A percentile compares a stretch with the other conserved stretches of the same genome.
Evolutionary conservation across 2,888 invertebrate genomes (phyloP).

Genomic region (Metacarcinus magister): DNA sequence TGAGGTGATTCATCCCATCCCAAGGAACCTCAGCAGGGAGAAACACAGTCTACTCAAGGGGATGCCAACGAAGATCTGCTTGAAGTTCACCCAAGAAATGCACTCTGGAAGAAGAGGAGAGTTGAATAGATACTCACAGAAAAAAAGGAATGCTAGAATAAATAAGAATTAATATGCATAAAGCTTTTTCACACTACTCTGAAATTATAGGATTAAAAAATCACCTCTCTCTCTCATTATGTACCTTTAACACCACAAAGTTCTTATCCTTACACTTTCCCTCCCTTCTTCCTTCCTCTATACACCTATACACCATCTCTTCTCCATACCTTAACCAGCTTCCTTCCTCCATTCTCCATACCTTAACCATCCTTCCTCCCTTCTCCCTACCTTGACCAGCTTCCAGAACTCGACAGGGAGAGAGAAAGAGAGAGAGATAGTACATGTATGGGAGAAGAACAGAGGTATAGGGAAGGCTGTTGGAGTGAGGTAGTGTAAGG

Average conservation of each 20-base stretch:
- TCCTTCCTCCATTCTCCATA: neutral
- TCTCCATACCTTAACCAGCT: neutral
- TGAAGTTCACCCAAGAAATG: constrained; percentile 89
- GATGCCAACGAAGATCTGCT: constrained; percentile 90
- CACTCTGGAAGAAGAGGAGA: constrained; percentile 85
- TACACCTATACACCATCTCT: neutral
- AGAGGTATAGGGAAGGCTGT: too few species aligned
- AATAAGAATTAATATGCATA: too few species aligned
- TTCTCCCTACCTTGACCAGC: constrained; percentile 86
- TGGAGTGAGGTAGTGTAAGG: too few species aligned
- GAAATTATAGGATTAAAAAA: too few species aligned
- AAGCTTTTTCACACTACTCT: too few species aligned
- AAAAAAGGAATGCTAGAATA: too few species aligned
- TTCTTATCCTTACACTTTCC: neutral
- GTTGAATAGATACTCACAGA: neutral
- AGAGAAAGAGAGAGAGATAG: too few species aligned
- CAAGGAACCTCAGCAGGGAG: constrained; percentile 88
- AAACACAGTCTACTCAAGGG: constrained; percentile 88
- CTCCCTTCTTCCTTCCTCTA: neutral
- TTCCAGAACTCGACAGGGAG: constrained; percentile 89
- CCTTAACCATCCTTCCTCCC: neutral
- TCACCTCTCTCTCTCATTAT: neutral
- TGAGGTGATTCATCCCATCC: constrained; percentile 88
- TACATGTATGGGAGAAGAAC: too few species aligned
- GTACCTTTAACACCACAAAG: too few species aligned